Percentiles rank a stretch among this genome's conserved stretches.
These are phyloP conservation scores for Colletes gigas DNA, from an alignment of 1,140 invertebrate genomes.

Conservation along the genomic window DNA sequence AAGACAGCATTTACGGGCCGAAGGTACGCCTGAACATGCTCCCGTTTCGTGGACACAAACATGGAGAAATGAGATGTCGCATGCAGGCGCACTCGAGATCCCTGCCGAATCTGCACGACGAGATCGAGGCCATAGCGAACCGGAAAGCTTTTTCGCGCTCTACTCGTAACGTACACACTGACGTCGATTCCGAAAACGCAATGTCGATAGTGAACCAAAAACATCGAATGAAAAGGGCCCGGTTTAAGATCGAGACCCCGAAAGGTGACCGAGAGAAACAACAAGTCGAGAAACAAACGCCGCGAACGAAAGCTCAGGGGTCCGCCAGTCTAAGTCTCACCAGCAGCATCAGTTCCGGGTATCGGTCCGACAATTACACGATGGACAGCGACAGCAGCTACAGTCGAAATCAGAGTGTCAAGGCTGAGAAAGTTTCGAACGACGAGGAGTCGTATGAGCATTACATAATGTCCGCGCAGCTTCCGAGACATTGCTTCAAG, in stretches of 20 bases:
- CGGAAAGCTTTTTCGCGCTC: background rate
- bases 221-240: background rate
- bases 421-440: background rate
- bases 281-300: background rate
- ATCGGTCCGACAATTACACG: slow-evolving; percentile 80
- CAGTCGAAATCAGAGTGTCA: slow-evolving; percentile 45
- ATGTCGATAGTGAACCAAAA: slow-evolving; percentile 3
- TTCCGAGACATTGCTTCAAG: slow-evolving; percentile 71
- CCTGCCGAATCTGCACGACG: slow-evolving; percentile 46
- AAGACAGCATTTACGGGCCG: slow-evolving; percentile 56
- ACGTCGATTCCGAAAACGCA: slow-evolving; percentile 40
- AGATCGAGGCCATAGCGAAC: slow-evolving; percentile 14
- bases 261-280: background rate
- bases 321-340: slow-evolving; percentile 69
- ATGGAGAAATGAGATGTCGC: background rate
- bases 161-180: background rate
- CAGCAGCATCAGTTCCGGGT: slow-evolving; percentile 83
- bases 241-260: background rate
- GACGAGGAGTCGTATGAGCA: background rate
- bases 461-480: slow-evolving; percentile 52
- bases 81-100: slow-evolving; percentile 12
- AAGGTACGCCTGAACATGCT: slow-evolving; percentile 4
- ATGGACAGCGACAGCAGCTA: slow-evolving; percentile 83
- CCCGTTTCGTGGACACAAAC: background rate
- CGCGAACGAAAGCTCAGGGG: slow-evolving; percentile 32